Evolutionary conservation across 2,113 vertebrate genomes (phyloP).

Genomic region (Xerus inauris): DNA sequence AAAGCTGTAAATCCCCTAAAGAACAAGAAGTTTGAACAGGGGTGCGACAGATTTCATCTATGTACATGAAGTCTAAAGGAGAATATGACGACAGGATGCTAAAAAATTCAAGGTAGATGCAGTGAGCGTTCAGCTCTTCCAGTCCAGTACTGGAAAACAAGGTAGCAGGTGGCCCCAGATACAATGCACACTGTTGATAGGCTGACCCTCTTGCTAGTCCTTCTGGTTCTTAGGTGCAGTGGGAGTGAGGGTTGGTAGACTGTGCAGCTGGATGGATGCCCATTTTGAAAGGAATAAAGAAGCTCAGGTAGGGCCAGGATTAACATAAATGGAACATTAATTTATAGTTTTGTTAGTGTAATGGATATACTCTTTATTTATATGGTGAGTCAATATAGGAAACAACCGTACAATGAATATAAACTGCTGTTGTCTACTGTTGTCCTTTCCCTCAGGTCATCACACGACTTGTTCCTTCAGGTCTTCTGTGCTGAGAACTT

Average conservation of each 20-base stretch:
- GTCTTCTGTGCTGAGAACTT: neutral
- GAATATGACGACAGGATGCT: neutral
- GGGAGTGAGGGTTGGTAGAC: neutral
- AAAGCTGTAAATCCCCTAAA: neutral
- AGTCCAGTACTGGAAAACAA: neutral
- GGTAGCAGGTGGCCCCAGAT: neutral
- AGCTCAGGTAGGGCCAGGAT: neutral
- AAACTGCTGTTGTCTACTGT: neutral
- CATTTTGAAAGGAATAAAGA: neutral
- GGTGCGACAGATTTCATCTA: neutral
- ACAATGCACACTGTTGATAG: neutral
- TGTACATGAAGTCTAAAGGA: neutral
- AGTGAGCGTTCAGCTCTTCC: neutral
- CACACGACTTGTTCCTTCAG: neutral
- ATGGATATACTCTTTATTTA: neutral
- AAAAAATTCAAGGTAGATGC: neutral
- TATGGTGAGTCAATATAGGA: neutral
- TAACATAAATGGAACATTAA: neutral
- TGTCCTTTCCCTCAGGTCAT: neutral
- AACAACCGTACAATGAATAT: neutral
- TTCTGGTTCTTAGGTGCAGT: neutral
- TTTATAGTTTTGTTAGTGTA: neutral
- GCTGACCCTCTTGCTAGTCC: neutral
- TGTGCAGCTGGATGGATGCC: neutral
- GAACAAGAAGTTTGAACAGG: constrained; percentile 8